Base-by-base conservation (phyloP, 2,113 vertebrate species). In the Chelonoidis abingdonii region DNA sequence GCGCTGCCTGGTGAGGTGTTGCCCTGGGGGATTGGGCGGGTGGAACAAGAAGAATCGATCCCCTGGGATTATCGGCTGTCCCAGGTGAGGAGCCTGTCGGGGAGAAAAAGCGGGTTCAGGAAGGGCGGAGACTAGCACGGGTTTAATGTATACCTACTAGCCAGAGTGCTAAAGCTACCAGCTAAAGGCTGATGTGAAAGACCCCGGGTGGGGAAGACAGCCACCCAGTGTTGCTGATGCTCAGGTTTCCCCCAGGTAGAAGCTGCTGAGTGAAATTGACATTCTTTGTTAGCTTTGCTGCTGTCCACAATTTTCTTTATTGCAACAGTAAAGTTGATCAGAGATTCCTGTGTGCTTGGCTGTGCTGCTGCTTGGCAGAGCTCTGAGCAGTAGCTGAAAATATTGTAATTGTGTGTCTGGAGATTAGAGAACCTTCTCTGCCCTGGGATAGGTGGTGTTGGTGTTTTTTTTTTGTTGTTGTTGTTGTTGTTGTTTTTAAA, bases 281-380 rank as follows among this genome's bases (percentile, higher is more conserved):
- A 11, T 44, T 8, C n/a, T 76, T 41, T 14, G 65, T 72, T 38
- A n/a, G 8, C 31, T 53, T 75, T 62, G 27, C 35, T 3, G 14
- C 21, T 17, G 53, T 13, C 52, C 6, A 6, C 6, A 47, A 27
- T 41, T 2, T 47, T 47, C 22, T 76, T 24, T 11, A 47, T 27
- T 27, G 41, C 6, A 12, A 47, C 27, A 44, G 41, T 12, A 41
- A 25, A 41, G 8, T 47, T 12, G 11, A 57, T 10, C 41, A 35
- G 11, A 35, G 38, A 52, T 22, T 3, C 4, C 2, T 22, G 1
- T 4, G 21, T 31, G 38, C 4, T 50, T 10, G 6, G 1, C 14
- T 17, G 25, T 27, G 50, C 78, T 50, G 14, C 49, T 22, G 3
- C 35, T 24, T 35, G 38, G 38, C 56, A 79, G 35, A 6, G 41